Conservation (phyloP, 1,140 invertebrate genomes). For the Callitettix versicolor region DNA sequence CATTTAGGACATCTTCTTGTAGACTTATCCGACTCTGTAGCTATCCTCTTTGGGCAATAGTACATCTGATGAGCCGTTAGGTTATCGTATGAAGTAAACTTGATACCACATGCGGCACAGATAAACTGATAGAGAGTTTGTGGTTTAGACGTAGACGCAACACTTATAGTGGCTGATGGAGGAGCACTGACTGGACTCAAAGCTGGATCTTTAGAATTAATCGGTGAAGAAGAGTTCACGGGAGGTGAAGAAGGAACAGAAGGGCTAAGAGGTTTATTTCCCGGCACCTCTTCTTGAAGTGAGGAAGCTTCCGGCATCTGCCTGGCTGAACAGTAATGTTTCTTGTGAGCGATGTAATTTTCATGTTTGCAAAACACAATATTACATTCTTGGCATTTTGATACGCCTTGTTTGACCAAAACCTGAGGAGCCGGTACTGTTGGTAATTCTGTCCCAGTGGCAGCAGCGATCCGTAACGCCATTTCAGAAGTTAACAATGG, state of each 20-base stretch:
- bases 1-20: slow-evolving; percentile 35
- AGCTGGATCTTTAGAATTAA: slow-evolving; percentile 18
- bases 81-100: slow-evolving; percentile 88
- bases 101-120: slow-evolving; percentile 87
- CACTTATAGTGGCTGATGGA: slow-evolving; percentile 13
- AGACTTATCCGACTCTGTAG: slow-evolving; percentile 19
- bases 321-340: slow-evolving; percentile 82
- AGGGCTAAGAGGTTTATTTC: slow-evolving; percentile 21
- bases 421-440: slow-evolving; percentile 45
- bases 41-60: slow-evolving; percentile 70
- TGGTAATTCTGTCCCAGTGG: slow-evolving; percentile 33
- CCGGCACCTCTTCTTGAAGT: slow-evolving; percentile 36
- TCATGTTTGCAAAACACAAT: slow-evolving; percentile 95
- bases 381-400: slow-evolving; percentile 90
- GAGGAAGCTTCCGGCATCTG: slow-evolving; percentile 20
- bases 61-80: slow-evolving; percentile 87
- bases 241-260: slow-evolving; percentile 18
- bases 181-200: slow-evolving; percentile 15
- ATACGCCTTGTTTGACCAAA: slow-evolving; percentile 71
- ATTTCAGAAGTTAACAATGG: slow-evolving; percentile 27
- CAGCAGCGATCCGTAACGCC: slow-evolving; percentile 31
- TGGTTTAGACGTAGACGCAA: slow-evolving; percentile 17
- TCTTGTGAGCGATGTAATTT: slow-evolving; percentile 88
- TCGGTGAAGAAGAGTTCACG: slow-evolving; percentile 16
- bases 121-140: slow-evolving; percentile 60